These are phyloP conservation scores for Cataglyphis cursor DNA, from an alignment of 2,888 invertebrate genomes.

Conservation along the genomic window DNA sequence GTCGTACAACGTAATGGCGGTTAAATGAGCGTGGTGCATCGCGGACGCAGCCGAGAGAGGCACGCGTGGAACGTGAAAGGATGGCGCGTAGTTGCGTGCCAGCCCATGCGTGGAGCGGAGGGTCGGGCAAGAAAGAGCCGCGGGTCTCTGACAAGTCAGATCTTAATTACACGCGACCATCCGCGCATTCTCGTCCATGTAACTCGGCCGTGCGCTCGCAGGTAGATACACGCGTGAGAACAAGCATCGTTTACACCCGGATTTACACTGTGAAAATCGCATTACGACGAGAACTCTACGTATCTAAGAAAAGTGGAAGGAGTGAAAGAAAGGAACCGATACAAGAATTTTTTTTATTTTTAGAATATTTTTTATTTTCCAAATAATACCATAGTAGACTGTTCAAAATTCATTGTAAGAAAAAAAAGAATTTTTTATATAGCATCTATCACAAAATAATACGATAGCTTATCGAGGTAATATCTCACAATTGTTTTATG, in stretches of 20 bases:
- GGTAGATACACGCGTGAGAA: conserved; percentile 65
- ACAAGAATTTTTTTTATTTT: neutral
- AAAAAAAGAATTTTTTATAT: neutral
- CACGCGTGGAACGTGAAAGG: conserved; percentile 75
- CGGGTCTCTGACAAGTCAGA: conserved; percentile 77
- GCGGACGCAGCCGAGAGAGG: conserved; percentile 55
- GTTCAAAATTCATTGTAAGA: neutral
- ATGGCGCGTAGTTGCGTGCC: conserved; percentile 67
- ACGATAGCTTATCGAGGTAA: no score
- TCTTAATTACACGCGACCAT: conserved; percentile 81
- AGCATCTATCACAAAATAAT: no score
- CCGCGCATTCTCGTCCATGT: conserved; percentile 65
- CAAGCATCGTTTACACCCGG: conserved; percentile 58
- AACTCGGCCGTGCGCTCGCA: conserved; percentile 66
- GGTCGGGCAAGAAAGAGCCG: conserved; percentile 59
- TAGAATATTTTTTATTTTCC: neutral
- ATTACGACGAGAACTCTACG: neutral
- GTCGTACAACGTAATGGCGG: conserved; percentile 60
- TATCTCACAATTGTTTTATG: neutral
- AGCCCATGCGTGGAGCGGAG: conserved; percentile 49
- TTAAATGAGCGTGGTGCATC: conserved; percentile 56
- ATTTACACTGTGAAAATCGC: conserved; percentile 26
- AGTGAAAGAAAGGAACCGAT: neutral
- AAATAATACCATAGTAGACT: neutral
- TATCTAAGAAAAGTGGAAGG: neutral